phyloP scores from a whole-genome alignment of 2,113 vertebrate genomes.

The Sinocyclocheilus grahami region DNA sequence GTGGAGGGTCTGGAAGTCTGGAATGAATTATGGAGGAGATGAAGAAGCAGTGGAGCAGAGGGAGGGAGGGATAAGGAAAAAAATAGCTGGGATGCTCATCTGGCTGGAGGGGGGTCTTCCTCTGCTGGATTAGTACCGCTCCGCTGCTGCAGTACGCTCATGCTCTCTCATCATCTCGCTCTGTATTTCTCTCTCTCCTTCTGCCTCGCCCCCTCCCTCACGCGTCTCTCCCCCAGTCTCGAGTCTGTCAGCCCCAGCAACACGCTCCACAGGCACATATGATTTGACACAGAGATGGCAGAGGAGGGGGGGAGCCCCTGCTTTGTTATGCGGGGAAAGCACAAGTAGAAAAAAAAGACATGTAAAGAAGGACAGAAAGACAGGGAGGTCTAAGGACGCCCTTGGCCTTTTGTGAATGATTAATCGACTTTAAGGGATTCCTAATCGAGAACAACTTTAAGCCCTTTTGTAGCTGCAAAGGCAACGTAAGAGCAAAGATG shows the following conservation, averaged over 20 bases:
- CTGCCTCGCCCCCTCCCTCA: conserved; percentile 43
- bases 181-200: conserved; percentile 18
- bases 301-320: conserved; percentile 72
- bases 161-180: conserved; percentile 34
- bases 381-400: conserved; percentile 61
- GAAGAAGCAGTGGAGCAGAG: conserved; percentile 45
- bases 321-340: conserved; percentile 71
- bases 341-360: background rate
- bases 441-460: background rate
- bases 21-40: conserved; percentile 75
- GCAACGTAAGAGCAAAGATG: background rate
- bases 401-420: background rate
- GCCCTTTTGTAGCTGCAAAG: background rate
- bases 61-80: conserved; percentile 39
- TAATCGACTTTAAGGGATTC: background rate
- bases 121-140: conserved; percentile 74
- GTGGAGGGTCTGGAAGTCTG: conserved; percentile 58
- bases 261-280: conserved; percentile 66
- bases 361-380: background rate
- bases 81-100: conserved; percentile 68
- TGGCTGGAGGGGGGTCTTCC: conserved; percentile 81
- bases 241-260: conserved; percentile 73
- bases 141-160: conserved; percentile 58
- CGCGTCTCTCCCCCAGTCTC: conserved; percentile 42
- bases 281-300: conserved; percentile 80